Base-by-base conservation (phyloP, 2,797 vertebrate genomes). In the Salmo trutta region DNA sequence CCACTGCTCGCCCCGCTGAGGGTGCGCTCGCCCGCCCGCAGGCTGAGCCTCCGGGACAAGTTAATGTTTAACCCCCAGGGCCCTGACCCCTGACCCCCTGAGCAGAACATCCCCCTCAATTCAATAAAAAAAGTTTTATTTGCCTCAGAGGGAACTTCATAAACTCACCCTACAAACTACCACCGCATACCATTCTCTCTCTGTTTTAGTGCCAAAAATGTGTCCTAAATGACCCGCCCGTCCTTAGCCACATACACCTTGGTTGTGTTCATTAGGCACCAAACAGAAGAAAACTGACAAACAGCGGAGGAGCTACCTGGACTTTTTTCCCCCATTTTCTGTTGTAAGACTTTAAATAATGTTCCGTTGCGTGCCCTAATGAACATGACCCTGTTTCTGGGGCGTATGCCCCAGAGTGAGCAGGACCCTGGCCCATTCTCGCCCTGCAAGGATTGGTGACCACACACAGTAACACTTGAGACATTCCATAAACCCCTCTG, bases 31-130 rank as follows among this genome's bases (percentile, higher is more conserved):
- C 95, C 95, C 65, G 93, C 94, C 4, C 95, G 91, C 84, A 94
- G 97, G 89, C 92, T 95, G 81, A 95, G 94, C 91, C 91, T 95
- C 87, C 94, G 94, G 73, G 94, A 93, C 91, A 95, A 93, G 88
- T 93, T 95, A 87, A 87, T 92, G 77, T 91, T 93, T 88, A 56
- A 85, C 1, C 82, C 87, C 68, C 53, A 15, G 33, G 27, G 56
- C 77, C 62, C 84, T 73, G 29, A 59, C 41, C 19, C 27, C n/a
- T 71, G 77, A 53, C 27, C 51, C 1, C 36, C 41, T 47, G 41
- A 6, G 6, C 54, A 59, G 19, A 6, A 19, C 16, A 59, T 10
- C 41, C 41, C 41, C 19, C 56, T 59, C 56, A 59, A 56, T 56
- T 56, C 54, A 56, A 54, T 19, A 19, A 16, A 16, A 19, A 19